Percentiles rank a stretch among this genome's conserved stretches.
Evolutionary conservation across 1,140 invertebrate genomes (phyloP).

Genomic region (Polyergus mexicanus): DNA sequence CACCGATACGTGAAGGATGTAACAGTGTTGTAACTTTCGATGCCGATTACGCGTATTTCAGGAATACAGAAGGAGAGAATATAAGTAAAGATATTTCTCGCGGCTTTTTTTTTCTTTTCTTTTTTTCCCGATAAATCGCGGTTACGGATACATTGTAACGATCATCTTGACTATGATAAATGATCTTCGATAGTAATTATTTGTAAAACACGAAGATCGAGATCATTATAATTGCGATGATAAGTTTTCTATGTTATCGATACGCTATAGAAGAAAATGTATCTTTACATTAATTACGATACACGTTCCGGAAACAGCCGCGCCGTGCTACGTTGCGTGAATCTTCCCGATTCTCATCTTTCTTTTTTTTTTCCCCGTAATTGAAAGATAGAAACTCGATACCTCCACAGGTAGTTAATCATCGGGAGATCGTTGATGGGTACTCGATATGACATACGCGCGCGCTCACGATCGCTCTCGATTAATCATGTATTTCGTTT

Average conservation of each 20-base stretch:
- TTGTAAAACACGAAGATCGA: conserved; percentile 2
- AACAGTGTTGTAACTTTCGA: conserved; percentile 2
- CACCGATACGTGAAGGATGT: not conserved
- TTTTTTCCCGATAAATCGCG: not conserved
- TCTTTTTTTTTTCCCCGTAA: conserved; percentile 34
- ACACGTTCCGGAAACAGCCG: too few species aligned
- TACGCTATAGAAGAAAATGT: not conserved
- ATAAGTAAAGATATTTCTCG: not conserved
- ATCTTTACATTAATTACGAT: conserved; percentile 37
- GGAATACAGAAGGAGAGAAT: not conserved
- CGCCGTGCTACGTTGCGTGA: not conserved
- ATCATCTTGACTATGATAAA: conserved; percentile 12
- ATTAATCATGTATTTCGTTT: conserved; percentile 64
- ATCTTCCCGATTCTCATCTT: not conserved
- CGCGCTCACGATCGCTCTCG: conserved; percentile 44
- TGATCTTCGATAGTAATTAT: not conserved
- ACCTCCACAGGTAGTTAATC: conserved; percentile 48
- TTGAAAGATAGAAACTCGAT: conserved; percentile 50
- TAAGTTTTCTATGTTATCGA: conserved; percentile 11
- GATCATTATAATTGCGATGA: conserved; percentile 5
- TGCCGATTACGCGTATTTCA: not conserved
- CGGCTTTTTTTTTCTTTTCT: too few species aligned
- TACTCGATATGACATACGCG: conserved; percentile 33
- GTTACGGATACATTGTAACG: not conserved
- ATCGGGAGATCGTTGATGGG: conserved; percentile 28